Base-by-base conservation (phyloP, 2,888 invertebrate genomes). In the Molorchus minor region DNA sequence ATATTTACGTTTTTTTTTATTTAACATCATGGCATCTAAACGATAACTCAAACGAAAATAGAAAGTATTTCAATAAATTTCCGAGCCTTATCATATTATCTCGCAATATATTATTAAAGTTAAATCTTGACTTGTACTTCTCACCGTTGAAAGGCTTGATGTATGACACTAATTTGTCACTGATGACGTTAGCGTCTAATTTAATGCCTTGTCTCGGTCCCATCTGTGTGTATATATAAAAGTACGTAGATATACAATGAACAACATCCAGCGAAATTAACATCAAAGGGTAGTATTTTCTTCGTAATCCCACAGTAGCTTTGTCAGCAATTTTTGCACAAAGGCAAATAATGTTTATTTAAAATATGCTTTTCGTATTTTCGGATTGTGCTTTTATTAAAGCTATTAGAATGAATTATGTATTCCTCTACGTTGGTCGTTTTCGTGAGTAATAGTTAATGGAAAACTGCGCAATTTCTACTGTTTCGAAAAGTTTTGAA, bases 161-260 rank as follows among this genome's bases (percentile, higher is more conserved):
- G 59, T 59, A 69, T 62, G 62, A 59, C 64, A 36, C 59, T 61
- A 67, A 69, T 67, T 69, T 69, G 69, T 67, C 67, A 69, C 43
- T 64, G 65, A 62, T 61, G 65, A 66, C 64, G 63, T 29, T 21
- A 57, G 62, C 43, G 61, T 64, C 62, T 67, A 68, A 67, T 67
- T 69, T 67, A 64, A 52, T 59, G 52, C 38, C 53, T 58, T 66
- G 62, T 64, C 63, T 60, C 61, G 65, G 62, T 58, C 33, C 60
- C 47, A 51, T 40, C 17, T 29, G 25, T 21, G 55, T 43, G 21
- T 63, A 58, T 61, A 61, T 61, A 64, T 61, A 62, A 62, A 62
- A 36, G 33, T 61, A 49, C 43, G 51, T 49, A 56, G 40, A 49
- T 56, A 49, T 36, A 33, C 15, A 51, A 47, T 19, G 43, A 30